phyloP scores from a whole-genome alignment of 2,888 invertebrate genomes.

The Kryphioiulus occultus region DNA sequence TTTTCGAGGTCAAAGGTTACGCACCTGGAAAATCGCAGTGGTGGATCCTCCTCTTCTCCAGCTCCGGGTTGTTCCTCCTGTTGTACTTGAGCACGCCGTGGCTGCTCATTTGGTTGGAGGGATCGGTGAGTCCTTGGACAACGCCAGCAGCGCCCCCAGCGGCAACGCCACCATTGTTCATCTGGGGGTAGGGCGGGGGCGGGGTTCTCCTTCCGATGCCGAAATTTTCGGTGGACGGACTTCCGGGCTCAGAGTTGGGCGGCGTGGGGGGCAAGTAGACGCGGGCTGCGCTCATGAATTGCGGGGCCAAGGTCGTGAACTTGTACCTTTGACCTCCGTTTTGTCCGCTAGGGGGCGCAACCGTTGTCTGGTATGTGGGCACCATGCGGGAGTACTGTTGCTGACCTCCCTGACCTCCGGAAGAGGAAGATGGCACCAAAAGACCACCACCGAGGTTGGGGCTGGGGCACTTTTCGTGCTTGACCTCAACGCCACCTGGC shows the following conservation, averaged over 20 bases:
- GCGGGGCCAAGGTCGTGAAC: constrained; percentile 53
- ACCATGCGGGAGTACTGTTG: constrained; percentile 7
- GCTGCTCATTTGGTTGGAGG: background rate
- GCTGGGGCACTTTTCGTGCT: constrained; percentile 51
- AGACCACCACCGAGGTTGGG: constrained; percentile 59
- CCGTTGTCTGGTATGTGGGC: constrained; percentile 59
- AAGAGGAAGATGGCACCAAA: constrained; percentile 55
- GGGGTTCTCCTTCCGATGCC: constrained; percentile 70
- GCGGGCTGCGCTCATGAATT: constrained; percentile 59
- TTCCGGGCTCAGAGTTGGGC: constrained; percentile 86
- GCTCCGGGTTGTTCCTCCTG: constrained; percentile 86
- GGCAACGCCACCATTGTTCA: constrained; percentile 8
- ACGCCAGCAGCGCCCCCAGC: too few relatives aligned
- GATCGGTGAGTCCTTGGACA: background rate
- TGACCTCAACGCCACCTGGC: background rate
- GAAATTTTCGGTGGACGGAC: constrained; percentile 69
- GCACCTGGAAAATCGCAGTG: constrained; percentile 70
- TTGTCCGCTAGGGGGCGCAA: constrained; percentile 58
- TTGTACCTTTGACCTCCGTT: constrained; percentile 47
- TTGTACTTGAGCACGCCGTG: constrained; percentile 58
- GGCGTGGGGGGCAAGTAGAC: constrained; percentile 88
- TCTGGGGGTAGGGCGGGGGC: constrained; percentile 77
- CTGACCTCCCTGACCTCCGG: constrained; percentile 8
- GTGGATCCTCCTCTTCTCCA: constrained; percentile 94
- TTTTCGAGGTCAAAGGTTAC: too few relatives aligned